Base-by-base conservation (phyloP, 2,888 invertebrate genomes). In the Ichneumoninae sp. region DNA sequence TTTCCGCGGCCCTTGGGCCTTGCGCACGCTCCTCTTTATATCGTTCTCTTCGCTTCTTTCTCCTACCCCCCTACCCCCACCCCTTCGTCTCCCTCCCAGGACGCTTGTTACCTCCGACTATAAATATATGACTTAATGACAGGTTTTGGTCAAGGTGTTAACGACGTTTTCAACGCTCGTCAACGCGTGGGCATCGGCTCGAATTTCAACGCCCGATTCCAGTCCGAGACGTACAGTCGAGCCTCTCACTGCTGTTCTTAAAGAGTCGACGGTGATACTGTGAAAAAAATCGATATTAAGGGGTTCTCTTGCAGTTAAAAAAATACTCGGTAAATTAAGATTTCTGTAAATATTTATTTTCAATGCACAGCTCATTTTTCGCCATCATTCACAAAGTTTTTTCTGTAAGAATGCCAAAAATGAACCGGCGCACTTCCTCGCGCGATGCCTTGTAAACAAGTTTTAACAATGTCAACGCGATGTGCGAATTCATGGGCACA, bases 121-220 rank as follows among this genome's bases (percentile, higher is more conserved):
- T 89, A 89, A 90, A 88, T 90, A 82, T 81, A 87, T 88, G 85
- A 84, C 85, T 88, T 86, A 87, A 90, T 86, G 88, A 89, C 84
- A 79, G 85, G 78, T 84, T 84, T 44, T 78, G 82, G 62, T 80
- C 80, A 79, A 87, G 87, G 89, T 88, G 88, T 86, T 87, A 89
- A 89, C 87, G 88, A 88, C 79, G 83, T 88, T 88, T 87, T 88
- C 86, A 86, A 82, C 71, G 60, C 84, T 82, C 84, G 84, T 84
- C 82, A 84, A 84, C 13, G 60, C 33, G 80, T 70, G 70, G 65
- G 72, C 52, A 50, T 40, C 6, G 78, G 71, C 62, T 52, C 65
- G 60, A 60, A 13, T 57, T 52, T 75, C 52, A 62, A 60, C 50
- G 33, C 62, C 52, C 74, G 62, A 66, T 69, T 74, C 78, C 36